phyloP scores from a whole-genome alignment of 2,113 vertebrate species.

The Alethe diademata region DNA sequence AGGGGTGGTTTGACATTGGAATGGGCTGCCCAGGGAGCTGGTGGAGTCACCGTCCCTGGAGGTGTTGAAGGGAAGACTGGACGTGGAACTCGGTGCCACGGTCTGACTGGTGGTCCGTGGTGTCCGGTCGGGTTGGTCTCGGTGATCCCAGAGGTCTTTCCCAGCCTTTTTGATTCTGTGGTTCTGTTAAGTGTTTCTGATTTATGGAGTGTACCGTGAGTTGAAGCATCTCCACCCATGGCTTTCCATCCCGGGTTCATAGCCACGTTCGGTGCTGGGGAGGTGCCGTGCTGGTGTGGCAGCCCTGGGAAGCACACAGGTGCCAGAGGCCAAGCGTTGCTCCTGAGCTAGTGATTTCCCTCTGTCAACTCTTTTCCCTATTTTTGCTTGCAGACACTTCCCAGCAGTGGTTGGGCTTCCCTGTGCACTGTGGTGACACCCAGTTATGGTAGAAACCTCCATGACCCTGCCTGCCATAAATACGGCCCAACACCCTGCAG shows the following conservation, averaged over 20 bases:
- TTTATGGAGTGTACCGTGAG: too few species aligned
- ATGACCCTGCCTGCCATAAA: background rate
- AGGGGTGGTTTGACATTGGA: rapidly evolving
- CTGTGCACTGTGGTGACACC: background rate
- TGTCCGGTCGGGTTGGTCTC: background rate
- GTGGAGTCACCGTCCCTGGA: background rate
- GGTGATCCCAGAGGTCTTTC: background rate
- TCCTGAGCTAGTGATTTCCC: background rate
- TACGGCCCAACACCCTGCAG: background rate
- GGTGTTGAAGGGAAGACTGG: rapidly evolving
- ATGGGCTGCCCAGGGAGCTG: background rate
- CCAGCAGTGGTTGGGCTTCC: background rate
- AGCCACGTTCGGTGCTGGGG: background rate
- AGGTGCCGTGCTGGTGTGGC: background rate
- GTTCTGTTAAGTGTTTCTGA: background rate
- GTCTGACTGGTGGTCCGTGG: rapidly evolving
- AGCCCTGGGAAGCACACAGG: background rate
- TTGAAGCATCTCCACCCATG: background rate
- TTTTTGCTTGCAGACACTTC: background rate
- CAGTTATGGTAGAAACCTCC: background rate
- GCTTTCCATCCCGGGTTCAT: background rate
- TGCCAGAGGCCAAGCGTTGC: background rate
- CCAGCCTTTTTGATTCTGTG: background rate
- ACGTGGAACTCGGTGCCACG: rapidly evolving
- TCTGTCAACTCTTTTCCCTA: background rate